These are phyloP conservation scores for human (Homo sapiens) DNA, from an alignment of 2,113 vertebrate species.

Conservation along the genomic window GRCh38 chr3:180477501-180478000, in stretches of 20 bases:
- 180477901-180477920: neutral
- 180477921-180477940: neutral
- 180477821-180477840: neutral
- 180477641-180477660: neutral
- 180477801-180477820: neutral
- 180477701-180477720: neutral
- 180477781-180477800: neutral
- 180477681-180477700: neutral
- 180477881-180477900: neutral
- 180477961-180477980: neutral
- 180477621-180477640: neutral
- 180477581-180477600: neutral
- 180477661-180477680: neutral
- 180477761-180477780: slow-evolving; percentile 1
- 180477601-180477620: neutral
- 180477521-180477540: neutral
- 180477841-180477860: neutral
- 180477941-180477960: neutral
- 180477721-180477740: neutral
- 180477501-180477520: neutral
- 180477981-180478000: neutral
- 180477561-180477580: neutral
- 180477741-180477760: neutral
- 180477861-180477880: neutral
- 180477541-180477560: neutral